Evolutionary conservation across 2,113 vertebrate genomes (phyloP), one percentile per base, ranked within the genome.

Genomic region (Oreocharis arfaki): DNA sequence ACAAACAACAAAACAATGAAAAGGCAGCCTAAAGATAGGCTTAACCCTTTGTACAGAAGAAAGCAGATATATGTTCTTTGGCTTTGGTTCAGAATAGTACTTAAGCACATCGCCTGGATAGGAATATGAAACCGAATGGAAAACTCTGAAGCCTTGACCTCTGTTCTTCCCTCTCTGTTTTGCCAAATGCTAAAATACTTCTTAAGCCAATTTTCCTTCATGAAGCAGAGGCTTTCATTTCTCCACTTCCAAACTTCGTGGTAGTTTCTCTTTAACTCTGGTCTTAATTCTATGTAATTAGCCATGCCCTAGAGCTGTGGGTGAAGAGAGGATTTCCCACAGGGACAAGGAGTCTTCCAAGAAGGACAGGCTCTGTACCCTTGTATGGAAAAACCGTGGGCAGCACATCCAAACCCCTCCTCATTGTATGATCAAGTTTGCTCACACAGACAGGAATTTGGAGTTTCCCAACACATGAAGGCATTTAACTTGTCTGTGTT

Each of bases 91-190:
- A 95, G 71, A 95, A 70, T 55, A 84, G 56, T 71, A 42, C 90
- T 95, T 92, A 59, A 83, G 35, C 67, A 64, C 33, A 39, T 65
- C 4, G 50, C 60, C 79, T 11, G 2, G 41, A 76, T n/a, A 74
- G 78, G 75, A 91, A 79, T 71, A 89, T 35, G 44, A 95, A 93
- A 92, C 44, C 7, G 19, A 92, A 91, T 84, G 90, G 92, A 96
- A 96, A 96, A 92, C 68, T 93, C 77, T 84, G 90, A 63, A 94
- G 63, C 79, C 76, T 90, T 89, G 88, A 94, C 88, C 93, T 96
- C 68, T 70, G 16, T 74, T 90, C 65, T 79, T 89, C 87, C 61
- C 55, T 21, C 41, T 80, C 52, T 81, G 22, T 59, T 95, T 78
- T 87, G 91, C 88, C 84, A 95, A 84, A 93, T 84, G 46, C 59